phyloP scores from a whole-genome alignment of 2,797 vertebrate genomes.

The Thunnus albacares region DNA sequence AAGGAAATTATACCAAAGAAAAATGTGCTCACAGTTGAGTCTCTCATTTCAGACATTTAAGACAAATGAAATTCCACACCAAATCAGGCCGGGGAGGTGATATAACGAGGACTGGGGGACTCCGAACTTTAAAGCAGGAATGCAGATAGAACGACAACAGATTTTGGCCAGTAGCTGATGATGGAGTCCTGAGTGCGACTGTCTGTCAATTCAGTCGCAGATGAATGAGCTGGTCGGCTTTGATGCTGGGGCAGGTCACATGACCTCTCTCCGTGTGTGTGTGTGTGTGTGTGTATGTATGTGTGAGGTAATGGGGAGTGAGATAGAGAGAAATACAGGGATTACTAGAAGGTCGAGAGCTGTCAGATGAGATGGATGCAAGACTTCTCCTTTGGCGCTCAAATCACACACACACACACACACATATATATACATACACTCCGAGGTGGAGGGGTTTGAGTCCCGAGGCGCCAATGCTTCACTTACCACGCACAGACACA shows the following conservation, averaged over 20 bases:
- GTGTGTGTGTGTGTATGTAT: conserved; percentile 52
- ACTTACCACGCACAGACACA: conserved; percentile 37
- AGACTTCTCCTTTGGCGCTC: conserved; percentile 75
- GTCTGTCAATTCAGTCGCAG: conserved; percentile 70
- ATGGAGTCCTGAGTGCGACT: conserved; percentile 68
- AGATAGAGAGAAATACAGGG: conserved; percentile 83
- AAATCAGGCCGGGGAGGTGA: conserved; percentile 43
- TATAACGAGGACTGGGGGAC: conserved; percentile 46
- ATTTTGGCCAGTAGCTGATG: conserved; percentile 66
- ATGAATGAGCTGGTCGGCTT: conserved; percentile 77
- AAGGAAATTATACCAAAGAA: conserved; percentile 27
- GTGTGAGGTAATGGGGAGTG: conserved; percentile 73
- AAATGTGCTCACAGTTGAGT: conserved; percentile 16
- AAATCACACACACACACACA: conserved; percentile 54
- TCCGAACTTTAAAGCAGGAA: conserved; percentile 70
- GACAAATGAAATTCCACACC: conserved; percentile 45
- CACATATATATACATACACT: conserved; percentile 19
- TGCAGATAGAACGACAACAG: conserved; percentile 66
- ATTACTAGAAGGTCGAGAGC: conserved; percentile 82
- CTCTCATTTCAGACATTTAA: conserved; percentile 30
- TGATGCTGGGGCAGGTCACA: conserved; percentile 77
- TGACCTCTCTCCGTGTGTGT: conserved; percentile 60
- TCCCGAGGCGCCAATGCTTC: conserved; percentile 66
- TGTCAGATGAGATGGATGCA: conserved; percentile 84
- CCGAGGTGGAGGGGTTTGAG: conserved; percentile 68